Base-by-base conservation (phyloP, 2,113 vertebrate species). In the Caranx melampygus region DNA sequence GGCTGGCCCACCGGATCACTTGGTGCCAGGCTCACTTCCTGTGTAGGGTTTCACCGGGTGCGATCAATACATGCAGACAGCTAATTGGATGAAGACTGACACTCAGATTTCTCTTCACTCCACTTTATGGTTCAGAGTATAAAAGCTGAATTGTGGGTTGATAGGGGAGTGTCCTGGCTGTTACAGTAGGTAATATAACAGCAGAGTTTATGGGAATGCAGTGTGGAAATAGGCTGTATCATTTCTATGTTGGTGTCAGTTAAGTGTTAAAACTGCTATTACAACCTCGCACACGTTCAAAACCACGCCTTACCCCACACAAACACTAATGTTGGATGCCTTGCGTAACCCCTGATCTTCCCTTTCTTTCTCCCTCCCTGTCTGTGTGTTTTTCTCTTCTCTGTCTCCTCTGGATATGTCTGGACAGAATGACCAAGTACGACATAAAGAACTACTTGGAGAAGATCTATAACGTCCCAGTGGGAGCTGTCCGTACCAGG, bases 371-470 rank as follows among this genome's bases (percentile, higher is more conserved):
- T 34, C 7, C 34, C n/a, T 61, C 42, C 26, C 51, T 66, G 3
- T 68, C 31, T 52, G 12, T 65, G 18, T 65, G 18, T 57, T 76
- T 64, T 51, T 69, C 6, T 79, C 33, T 40, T 54, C n/a, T 70
- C 63, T 68, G 1, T 74, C 21, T 66, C 6, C 34, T 68, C 75
- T 68, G 47, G 2, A 18, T 18, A 49, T 78, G 47, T 62, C 57
- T 90, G 44, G 18, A 66, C 93, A 99, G 98, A 91, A 99, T 99
- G 98, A 99, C 98, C 62, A 97, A 96, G 87, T 79, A 89, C 81
- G 98, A 99, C 58, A 88, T 99, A 47, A 96, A 90, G 92, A 98
- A 96, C 90, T 99, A 99, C 87, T 94, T 99, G 62, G 95, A 99
- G 91, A 95, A 91, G 75, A 97, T 99, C 69, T 99, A 99, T 86